Conservation (phyloP, 1,140 invertebrate genomes). For the Antheraea pernyi region DNA sequence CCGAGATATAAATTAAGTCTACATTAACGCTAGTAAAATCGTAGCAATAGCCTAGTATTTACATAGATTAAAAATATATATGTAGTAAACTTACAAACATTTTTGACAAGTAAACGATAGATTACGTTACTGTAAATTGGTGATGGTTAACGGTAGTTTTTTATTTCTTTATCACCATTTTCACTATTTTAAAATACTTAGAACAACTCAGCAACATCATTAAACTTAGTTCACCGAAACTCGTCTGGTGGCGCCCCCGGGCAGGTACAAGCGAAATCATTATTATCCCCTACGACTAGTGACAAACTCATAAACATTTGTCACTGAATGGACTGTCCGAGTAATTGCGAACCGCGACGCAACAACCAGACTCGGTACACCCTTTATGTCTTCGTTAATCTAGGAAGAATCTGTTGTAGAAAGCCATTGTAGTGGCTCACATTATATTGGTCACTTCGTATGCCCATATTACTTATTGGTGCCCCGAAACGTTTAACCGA, state of each 20-base stretch:
- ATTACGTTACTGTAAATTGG: no score
- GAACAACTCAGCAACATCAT: constrained; percentile 29
- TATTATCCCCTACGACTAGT: constrained; percentile 35
- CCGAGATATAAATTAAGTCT: no score
- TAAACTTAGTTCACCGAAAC: constrained; percentile 23
- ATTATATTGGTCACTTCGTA: constrained; percentile 33
- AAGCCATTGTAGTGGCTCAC: constrained; percentile 27
- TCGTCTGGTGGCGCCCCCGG: constrained; percentile 30
- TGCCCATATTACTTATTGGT: constrained; percentile 66
- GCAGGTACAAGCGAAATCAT: constrained; percentile 23
- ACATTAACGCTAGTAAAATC: no score
- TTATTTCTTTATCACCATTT: no score
- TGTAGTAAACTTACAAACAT: no score
- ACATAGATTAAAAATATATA: no score
- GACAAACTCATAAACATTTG: constrained; percentile 78
- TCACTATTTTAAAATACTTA: no score
- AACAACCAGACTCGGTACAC: constrained; percentile 39
- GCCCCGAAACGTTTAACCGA: constrained; percentile 72
- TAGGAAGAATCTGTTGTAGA: not conserved
- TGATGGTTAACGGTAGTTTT: no score
- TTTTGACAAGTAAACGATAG: no score
- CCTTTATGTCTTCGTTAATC: constrained; percentile 18
- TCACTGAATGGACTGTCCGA: constrained; percentile 62
- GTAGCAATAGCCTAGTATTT: no score
- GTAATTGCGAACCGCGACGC: constrained; percentile 56